Evolutionary conservation across 2,888 invertebrate species (phyloP).

Genomic region (Hydrotaea diabolus): DNA sequence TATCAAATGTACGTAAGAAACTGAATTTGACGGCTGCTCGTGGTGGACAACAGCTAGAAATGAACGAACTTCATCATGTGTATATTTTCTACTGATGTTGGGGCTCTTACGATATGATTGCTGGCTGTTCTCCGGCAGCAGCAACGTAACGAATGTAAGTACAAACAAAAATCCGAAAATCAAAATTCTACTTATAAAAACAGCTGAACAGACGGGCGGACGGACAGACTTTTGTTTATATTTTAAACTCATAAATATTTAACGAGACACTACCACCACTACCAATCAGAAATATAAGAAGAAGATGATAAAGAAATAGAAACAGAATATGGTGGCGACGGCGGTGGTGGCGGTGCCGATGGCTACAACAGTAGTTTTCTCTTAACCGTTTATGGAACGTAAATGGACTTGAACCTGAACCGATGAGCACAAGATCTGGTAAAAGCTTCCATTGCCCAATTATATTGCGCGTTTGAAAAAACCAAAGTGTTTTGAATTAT

Average conservation of each 20-base stretch:
- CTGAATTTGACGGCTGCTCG: constrained; percentile 59
- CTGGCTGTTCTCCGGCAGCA: no score
- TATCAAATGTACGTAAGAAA: constrained; percentile 59
- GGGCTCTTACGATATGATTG: not conserved
- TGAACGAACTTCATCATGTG: not conserved
- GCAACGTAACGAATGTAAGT: constrained; percentile 51
- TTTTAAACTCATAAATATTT: constrained; percentile 58
- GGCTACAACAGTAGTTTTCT: not conserved
- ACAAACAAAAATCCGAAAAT: constrained; percentile 41
- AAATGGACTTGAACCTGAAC: not conserved
- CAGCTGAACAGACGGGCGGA: not conserved
- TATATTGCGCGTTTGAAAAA: no score
- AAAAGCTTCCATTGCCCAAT: no score
- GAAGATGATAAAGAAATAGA: constrained; percentile 34
- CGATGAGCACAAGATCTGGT: no score
- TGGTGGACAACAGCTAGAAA: constrained; percentile 8
- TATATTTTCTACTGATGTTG: constrained; percentile 20
- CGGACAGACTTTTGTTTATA: constrained; percentile 46
- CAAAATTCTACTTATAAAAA: constrained; percentile 49
- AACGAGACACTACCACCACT: constrained; percentile 17
- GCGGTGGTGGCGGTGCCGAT: not conserved
- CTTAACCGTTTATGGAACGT: not conserved
- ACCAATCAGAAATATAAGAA: constrained; percentile 24
- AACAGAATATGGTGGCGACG: constrained; percentile 30
- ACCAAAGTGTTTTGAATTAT: no score